Evolutionary conservation across 2,113 vertebrate species (phyloP), one percentile per base, ranked within the genome.

Genomic region (Hippocampus guttulatus): DNA sequence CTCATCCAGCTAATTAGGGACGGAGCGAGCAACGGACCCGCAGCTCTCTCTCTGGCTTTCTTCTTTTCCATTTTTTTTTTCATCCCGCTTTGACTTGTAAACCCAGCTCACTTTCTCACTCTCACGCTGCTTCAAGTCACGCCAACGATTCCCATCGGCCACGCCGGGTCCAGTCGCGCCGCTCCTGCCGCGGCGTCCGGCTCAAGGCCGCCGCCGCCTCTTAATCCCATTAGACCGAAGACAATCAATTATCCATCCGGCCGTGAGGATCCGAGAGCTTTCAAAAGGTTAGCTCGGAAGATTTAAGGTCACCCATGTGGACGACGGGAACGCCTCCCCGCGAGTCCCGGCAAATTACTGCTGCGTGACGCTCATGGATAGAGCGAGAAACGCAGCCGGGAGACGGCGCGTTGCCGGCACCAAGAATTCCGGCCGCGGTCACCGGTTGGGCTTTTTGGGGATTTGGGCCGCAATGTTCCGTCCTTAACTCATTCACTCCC

Each of bases 221-320:
- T 89, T 89, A 91, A 91, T 90, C 88, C 88, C 88, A 90, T 91
- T 85, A 91, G 81, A 85, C 85, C 86, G 86, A 87, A 89, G 79
- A 82, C 83, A 89, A 90, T 90, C 89, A 88, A 90, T 92, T 90
- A 90, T 78, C 87, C 86, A 88, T 85, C 85, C 82, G 76, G 79
- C 87, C 85, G 84, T 82, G 83, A 88, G 87, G 85, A 89, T 87
- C 87, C 83, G 79, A 81, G 81, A 87, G 89, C 75, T 88, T 89
- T 90, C 90, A 90, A 57, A 88, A 90, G 87, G 86, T 90, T 89
- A 85, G 75, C 79, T 75, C 74, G 38, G 80, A 85, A 91, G 88
- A 91, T 90, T 89, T 90, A 89, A 82, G 85, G 78, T 75, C 88
- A 90, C 79, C 87, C 85, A 90, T 85, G 90, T 84, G 79, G 84